Evolutionary conservation across 2,888 invertebrate species (phyloP), one percentile per base, ranked within the genome.

Genomic region (Tethea ocularis): DNA sequence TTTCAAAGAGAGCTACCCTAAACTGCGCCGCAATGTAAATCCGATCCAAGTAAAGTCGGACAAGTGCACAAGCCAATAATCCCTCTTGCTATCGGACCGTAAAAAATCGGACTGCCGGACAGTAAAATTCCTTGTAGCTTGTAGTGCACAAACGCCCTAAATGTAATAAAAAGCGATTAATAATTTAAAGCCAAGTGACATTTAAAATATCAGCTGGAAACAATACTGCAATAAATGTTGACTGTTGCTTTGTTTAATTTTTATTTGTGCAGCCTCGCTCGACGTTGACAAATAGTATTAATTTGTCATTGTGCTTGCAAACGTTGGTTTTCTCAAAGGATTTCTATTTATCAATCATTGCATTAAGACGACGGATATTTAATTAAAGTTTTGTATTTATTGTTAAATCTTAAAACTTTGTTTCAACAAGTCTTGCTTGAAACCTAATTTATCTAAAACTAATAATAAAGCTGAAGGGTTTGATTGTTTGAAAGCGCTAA

Each of bases 241-340:
- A 15, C 24, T 22, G 46, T 57, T 59, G 55, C 51, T 56, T 59
- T 59, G 55, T 63, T 61, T 56, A 22, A 33, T 51, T 58, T 58
- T 59, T 55, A 57, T 60, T 59, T 52, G 55, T 52, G 41, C 55
- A 58, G 54, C 55, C 0, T 33, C 33, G 20, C n/a, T 17, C 53
- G 61, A 63, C 63, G 61, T 61, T 63, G 61, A 63, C 63, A 61
- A 61, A 57, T 61, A 61, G 54, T 46, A 58, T 63, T 61, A 58
- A 61, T 63, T 56, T 57, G 3, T 29, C 52, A 29, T 29, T 29
- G 26, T 29, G 26, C 52, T 46, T 11, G 56, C 36, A 55, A 15
- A 41, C 17, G 8, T 4, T 2, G 7, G n/a, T 17, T 24, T 52
- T 23, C n/a, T 23, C 1, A 24, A 23, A 52, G 52, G 24, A 29